These are phyloP conservation scores for Sander vitreus DNA, from an alignment of 2,113 vertebrate species.

Conservation along the genomic window DNA sequence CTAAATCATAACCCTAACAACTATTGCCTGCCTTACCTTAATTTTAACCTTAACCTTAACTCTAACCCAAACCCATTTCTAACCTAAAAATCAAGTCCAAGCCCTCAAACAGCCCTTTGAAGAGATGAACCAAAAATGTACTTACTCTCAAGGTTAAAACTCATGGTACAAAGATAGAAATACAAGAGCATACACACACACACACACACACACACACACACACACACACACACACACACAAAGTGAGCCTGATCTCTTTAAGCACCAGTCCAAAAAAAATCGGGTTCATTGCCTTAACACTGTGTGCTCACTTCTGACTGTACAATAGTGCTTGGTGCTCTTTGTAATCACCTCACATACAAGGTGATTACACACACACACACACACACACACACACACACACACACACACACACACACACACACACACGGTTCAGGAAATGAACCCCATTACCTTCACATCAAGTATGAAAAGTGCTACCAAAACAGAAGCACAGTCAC, in stretches of 20 bases:
- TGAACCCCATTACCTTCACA: conserved; percentile 69
- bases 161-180: too few relatives aligned
- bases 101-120: background rate
- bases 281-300: background rate
- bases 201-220: background rate
- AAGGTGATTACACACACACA: conserved; percentile 20
- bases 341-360: conserved; percentile 13
- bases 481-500: conserved; percentile 49
- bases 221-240: background rate
- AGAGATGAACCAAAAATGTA: too few relatives aligned
- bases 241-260: background rate
- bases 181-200: background rate
- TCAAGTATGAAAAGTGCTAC: conserved; percentile 57
- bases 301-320: background rate
- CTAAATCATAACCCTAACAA: background rate
- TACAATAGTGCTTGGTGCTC: conserved; percentile 22
- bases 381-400: conserved; percentile 20
- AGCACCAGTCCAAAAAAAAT: background rate
- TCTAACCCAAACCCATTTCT: background rate
- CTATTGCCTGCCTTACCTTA: background rate
- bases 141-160: too few relatives aligned
- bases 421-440: conserved; percentile 51
- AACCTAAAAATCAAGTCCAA: background rate
- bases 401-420: conserved; percentile 35
- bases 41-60: background rate